A percentile compares a stretch with the other conserved stretches of the same genome.
Conservation (phyloP, 2,797 vertebrate genomes). For the Melanotaenia nigrans region DNA sequence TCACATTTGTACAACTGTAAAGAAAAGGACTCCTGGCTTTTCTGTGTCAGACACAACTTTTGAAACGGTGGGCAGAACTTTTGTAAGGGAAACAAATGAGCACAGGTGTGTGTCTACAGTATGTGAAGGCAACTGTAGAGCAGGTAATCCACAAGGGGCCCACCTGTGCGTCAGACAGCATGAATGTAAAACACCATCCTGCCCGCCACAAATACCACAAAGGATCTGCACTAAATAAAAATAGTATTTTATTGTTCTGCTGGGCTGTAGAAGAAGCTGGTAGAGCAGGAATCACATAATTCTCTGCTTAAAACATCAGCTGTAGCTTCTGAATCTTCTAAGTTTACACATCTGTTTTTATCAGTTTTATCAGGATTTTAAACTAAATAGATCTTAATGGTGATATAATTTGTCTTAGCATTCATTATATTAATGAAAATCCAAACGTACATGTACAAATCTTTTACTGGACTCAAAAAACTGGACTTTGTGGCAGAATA, state of each 20-base stretch:
- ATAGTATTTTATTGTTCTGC: slow-evolving; percentile 31
- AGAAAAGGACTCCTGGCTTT: neutral
- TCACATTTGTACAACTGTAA: neutral
- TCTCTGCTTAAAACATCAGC: neutral
- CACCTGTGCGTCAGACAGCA: slow-evolving; percentile 38
- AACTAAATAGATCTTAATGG: too few species aligned
- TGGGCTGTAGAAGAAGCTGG: slow-evolving; percentile 12
- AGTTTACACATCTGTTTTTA: too few species aligned
- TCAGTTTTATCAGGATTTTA: too few species aligned
- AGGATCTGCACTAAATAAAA: slow-evolving; percentile 25
- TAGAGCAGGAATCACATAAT: slow-evolving; percentile 7
- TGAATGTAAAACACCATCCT: slow-evolving; percentile 56
- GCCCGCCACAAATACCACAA: slow-evolving; percentile 18
- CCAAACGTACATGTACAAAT: too few species aligned
- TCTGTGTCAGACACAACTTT: slow-evolving; percentile 16
- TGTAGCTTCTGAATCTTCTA: neutral
- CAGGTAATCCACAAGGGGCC: slow-evolving; percentile 28
- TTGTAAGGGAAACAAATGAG: slow-evolving; percentile 2
- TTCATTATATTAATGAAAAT: too few species aligned
- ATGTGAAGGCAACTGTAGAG: slow-evolving; percentile 6
- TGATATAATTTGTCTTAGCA: too few species aligned
- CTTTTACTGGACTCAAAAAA: too few species aligned
- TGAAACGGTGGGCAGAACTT: neutral
- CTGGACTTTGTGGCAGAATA: too few species aligned
- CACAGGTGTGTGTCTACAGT: neutral